Base-by-base conservation (phyloP, 1,140 invertebrate genomes). In the Centruroides vittatus region DNA sequence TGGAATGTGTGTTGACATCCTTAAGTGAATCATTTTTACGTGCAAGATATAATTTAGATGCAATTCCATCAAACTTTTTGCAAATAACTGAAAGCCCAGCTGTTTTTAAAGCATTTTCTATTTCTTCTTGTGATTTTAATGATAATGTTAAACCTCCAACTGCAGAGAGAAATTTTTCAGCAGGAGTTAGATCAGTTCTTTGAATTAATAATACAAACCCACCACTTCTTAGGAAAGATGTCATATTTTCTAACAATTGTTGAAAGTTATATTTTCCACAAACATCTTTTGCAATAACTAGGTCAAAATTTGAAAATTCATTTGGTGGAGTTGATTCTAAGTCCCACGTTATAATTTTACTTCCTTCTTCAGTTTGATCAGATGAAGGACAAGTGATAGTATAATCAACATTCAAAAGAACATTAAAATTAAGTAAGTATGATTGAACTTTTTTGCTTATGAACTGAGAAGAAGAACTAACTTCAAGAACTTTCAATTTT, bases 401-500 rank as follows among this genome's bases (percentile, higher is more conserved):
- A 66, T 78, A 79, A 35, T 73, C 70, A 7, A 77, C 57, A 47
- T 73, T 69, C 9, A 76, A 60, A 5, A 76, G 73, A 5, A 41
- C 8, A 41, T 41, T 41, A 8, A 41, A 41, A 41, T 41, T 41
- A 41, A 41, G 41, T 8, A 41, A 41, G 8, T 41, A 41, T 6
- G 41, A 41, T 8, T 41, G 41, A 41, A 41, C 41, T 41, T 41
- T 41, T 41, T 41, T 41, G 8, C 8, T 41, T 41, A 41, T 41
- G 8, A 41, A 41, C 41, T 41, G 41, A 41, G 41, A 41, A 1
- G 41, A 41, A 8, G 41, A 70, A 53, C 67, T 69, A 1, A 86
- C 75, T 77, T 97, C 93, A 5, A 82, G 75, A n/a, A 85, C 76
- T 69, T 88, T 90, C 3, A 94, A 69, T 67, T 86, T 86, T 0